Percentiles rank a stretch among this genome's conserved stretches.
Conservation (phyloP, 2,888 invertebrate genomes). For the Euphydryas editha region DNA sequence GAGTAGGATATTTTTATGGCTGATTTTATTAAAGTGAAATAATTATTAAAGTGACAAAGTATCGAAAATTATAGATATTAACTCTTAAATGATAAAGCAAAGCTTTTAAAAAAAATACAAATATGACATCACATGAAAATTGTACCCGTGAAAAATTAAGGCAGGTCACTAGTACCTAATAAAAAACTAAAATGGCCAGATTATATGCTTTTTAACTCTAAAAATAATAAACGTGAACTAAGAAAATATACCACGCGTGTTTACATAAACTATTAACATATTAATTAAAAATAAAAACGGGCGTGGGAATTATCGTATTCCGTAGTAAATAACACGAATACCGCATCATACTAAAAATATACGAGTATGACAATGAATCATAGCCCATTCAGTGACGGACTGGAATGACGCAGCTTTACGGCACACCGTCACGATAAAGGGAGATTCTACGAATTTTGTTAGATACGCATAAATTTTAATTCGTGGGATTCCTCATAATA, state of each 20-base stretch:
- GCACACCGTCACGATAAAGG: constrained; percentile 57
- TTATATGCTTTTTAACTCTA: too few species aligned
- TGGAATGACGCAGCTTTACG: constrained; percentile 62
- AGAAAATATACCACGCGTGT: background rate
- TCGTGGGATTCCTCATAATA: background rate
- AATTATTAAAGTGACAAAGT: too few species aligned
- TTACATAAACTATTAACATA: constrained; percentile 31
- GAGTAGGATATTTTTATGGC: too few species aligned
- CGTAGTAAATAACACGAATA: constrained; percentile 71
- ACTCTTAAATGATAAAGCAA: too few species aligned
- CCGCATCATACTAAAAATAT: constrained; percentile 68
- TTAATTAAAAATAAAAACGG: constrained; percentile 53
- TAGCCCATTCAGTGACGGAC: constrained; percentile 62
- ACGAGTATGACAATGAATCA: constrained; percentile 70
- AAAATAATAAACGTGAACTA: too few species aligned
- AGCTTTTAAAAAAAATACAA: too few species aligned
- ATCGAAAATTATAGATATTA: too few species aligned
- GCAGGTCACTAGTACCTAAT: too few species aligned
- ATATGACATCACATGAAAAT: too few species aligned
- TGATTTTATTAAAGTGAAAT: too few species aligned
- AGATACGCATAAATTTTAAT: constrained; percentile 30
- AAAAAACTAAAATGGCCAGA: too few species aligned
- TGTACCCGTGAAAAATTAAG: too few species aligned
- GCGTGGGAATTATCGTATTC: constrained; percentile 64
- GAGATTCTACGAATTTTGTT: constrained; percentile 55